These are phyloP conservation scores for Mystacornis crossleyi DNA, from an alignment of 2,113 vertebrate species.

Conservation along the genomic window DNA sequence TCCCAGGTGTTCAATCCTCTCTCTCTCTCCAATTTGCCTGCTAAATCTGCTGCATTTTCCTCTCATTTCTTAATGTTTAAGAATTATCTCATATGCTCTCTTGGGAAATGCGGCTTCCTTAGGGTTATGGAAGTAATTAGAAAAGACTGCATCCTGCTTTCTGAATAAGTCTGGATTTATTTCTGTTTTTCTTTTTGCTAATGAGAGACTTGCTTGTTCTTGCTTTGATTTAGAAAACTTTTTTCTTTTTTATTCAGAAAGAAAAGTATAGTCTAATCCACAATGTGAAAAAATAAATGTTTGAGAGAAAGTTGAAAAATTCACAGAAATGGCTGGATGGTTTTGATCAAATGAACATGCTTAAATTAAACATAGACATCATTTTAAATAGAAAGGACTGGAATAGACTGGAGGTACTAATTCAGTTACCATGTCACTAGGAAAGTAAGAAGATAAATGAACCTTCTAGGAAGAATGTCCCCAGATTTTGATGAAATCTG, in stretches of 20 bases:
- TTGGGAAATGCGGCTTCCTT: slow-evolving; percentile 11
- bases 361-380: not conserved
- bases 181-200: slow-evolving; percentile 31
- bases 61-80: not conserved
- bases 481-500: not conserved
- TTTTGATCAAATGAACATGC: not conserved
- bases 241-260: not conserved
- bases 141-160: slow-evolving; percentile 37
- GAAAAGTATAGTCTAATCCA: not conserved
- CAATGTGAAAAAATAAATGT: not conserved
- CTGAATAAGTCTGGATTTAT: slow-evolving; percentile 49
- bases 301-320: not conserved
- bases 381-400: not conserved
- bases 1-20: not conserved
- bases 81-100: slow-evolving; percentile 32
- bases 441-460: not conserved
- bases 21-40: slow-evolving; percentile 1
- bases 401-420: not conserved
- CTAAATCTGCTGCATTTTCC: slow-evolving; percentile 36
- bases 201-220: slow-evolving; percentile 27
- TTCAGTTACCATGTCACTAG: not conserved
- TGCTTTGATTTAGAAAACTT: not conserved
- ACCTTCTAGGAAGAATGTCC: not conserved
- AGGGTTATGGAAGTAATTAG: slow-evolving; percentile 50
- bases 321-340: not conserved